Evolutionary conservation across 2,888 invertebrate genomes (phyloP).

Genomic region (Cremastobaeus sp.): DNA sequence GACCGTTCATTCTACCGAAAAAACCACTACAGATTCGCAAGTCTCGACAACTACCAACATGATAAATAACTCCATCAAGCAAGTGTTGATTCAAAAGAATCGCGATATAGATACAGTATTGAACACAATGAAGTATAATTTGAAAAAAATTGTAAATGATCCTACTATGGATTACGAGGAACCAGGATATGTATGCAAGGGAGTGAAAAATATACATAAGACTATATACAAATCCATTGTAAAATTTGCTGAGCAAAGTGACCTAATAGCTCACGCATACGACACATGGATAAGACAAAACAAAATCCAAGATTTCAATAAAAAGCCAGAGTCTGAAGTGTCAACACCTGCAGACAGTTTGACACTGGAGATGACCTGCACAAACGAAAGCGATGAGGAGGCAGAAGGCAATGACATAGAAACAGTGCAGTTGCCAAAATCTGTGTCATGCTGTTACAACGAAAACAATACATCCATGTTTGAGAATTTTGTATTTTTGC

Average conservation of each 20-base stretch:
- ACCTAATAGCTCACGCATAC: constrained; percentile 14
- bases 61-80: constrained; percentile 54
- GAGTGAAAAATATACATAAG: constrained; percentile 29
- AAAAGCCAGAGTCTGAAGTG: neutral
- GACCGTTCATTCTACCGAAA: neutral
- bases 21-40: no score
- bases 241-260: constrained; percentile 47
- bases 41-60: neutral
- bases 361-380: constrained; percentile 69
- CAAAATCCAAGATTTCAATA: no score
- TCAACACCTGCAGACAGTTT: neutral
- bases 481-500: constrained; percentile 64
- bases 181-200: neutral
- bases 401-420: constrained; percentile 66
- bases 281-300: constrained; percentile 30
- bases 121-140: constrained; percentile 62
- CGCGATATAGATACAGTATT: constrained; percentile 68
- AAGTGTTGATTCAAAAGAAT: constrained; percentile 64
- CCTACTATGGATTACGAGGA: constrained; percentile 39
- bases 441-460: neutral
- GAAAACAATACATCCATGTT: constrained; percentile 56
- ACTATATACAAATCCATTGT: constrained; percentile 30
- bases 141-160: constrained; percentile 50
- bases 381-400: constrained; percentile 69
- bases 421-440: neutral